A percentile compares a stretch with the other conserved stretches of the same genome.
Evolutionary conservation across 2,113 vertebrate species (phyloP).

Genomic region (Oophaga pumilio): DNA sequence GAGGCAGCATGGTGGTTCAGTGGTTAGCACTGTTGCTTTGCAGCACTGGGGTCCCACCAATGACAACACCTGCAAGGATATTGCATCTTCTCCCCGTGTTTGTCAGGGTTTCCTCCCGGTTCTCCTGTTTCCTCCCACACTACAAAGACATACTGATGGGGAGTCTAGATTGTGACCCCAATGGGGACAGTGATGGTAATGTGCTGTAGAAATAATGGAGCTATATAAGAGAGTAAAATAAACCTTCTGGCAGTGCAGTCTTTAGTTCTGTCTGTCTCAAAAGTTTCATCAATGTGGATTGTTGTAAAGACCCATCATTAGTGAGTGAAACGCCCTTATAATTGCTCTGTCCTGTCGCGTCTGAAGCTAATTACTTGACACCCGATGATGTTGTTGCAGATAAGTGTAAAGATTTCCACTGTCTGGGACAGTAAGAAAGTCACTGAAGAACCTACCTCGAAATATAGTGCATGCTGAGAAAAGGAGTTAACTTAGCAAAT

Average conservation of each 20-base stretch:
- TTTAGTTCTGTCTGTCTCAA: neutral
- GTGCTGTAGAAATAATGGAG: no score
- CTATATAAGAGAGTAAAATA: no score
- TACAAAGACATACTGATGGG: no score
- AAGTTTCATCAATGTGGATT: neutral
- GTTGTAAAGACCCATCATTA: neutral
- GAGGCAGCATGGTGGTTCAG: no score
- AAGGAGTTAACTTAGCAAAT: slow-evolving; percentile 48
- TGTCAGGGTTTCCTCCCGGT: no score
- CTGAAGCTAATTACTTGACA: slow-evolving; percentile 56
- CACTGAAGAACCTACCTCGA: slow-evolving; percentile 10
- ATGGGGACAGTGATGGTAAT: no score
- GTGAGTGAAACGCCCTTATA: neutral
- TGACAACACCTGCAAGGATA: no score
- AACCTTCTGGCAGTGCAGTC: neutral
- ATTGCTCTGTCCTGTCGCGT: slow-evolving; percentile 28
- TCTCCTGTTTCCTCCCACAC: no score
- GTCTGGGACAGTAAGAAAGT: slow-evolving; percentile 10
- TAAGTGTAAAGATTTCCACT: slow-evolving; percentile 27
- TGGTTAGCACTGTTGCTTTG: no score
- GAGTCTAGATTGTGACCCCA: no score
- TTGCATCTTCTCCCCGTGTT: no score
- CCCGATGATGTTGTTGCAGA: slow-evolving; percentile 41
- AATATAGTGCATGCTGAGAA: slow-evolving; percentile 47
- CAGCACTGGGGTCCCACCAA: no score